These are phyloP conservation scores for Rhagologus leucostigma DNA, from an alignment of 2,113 vertebrate species.

Conservation along the genomic window DNA sequence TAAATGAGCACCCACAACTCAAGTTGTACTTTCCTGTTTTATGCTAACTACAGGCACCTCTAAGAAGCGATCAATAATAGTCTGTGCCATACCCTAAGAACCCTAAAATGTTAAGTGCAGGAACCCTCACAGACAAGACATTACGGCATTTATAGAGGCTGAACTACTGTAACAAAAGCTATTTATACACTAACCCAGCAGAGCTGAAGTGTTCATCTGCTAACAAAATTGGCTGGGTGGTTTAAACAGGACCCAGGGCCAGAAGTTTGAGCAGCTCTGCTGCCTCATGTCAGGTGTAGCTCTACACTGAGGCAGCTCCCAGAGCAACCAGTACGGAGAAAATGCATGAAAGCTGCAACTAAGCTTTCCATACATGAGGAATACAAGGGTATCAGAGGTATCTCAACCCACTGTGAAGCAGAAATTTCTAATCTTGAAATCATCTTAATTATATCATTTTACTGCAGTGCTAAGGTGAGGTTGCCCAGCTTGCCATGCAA, in stretches of 20 bases:
- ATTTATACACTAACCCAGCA: conserved; percentile 36
- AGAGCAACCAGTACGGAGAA: not conserved
- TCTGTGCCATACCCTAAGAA: conserved; percentile 44
- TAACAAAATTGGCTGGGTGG: not conserved
- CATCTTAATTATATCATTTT: not conserved
- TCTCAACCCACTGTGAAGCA: not conserved
- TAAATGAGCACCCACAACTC: not conserved
- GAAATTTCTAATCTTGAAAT: not conserved
- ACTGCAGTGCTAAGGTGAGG: not conserved
- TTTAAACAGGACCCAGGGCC: not conserved
- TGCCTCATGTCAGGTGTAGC: not conserved
- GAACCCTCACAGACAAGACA: conserved; percentile 49
- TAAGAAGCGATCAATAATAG: not conserved
- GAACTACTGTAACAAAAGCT: conserved; percentile 1
- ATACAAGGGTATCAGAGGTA: not conserved
- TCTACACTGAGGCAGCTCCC: not conserved
- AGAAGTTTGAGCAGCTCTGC: not conserved
- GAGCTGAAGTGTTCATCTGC: not conserved
- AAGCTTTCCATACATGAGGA: not conserved
- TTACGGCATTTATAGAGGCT: not conserved
- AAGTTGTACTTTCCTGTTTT: not conserved
- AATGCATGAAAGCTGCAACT: not conserved
- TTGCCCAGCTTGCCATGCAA: not conserved
- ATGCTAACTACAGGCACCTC: conserved; percentile 32
- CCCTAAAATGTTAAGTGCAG: conserved; percentile 54